Evolutionary conservation across 2,113 vertebrate genomes (phyloP).

Genomic region (Hymenochirus boettgeri): DNA sequence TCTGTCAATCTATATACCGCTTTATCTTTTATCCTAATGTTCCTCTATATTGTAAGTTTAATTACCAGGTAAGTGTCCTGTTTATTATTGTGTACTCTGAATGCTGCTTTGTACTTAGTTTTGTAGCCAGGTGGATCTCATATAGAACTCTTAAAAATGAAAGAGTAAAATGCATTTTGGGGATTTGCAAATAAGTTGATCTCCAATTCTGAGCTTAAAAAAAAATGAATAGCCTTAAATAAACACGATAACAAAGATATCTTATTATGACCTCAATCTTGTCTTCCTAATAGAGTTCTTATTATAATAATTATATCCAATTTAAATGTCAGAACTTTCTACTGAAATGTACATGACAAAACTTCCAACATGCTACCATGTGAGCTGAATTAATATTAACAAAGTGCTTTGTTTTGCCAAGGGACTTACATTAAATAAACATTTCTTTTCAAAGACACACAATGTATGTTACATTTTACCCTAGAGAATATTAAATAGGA

Average conservation of each 20-base stretch:
- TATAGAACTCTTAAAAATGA: background rate
- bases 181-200: background rate
- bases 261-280: slow-evolving; percentile 43
- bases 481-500: background rate
- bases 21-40: too few species aligned
- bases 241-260: background rate
- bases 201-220: slow-evolving; percentile 29
- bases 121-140: too few species aligned
- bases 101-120: too few species aligned
- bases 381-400: slow-evolving; percentile 42
- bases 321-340: slow-evolving; percentile 45
- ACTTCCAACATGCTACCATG: slow-evolving; percentile 38
- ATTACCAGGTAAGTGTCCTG: too few species aligned
- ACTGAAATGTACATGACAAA: slow-evolving; percentile 40
- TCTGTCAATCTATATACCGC: too few species aligned
- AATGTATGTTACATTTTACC: too few species aligned
- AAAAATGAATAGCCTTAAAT: slow-evolving; percentile 9
- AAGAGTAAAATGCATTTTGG: background rate
- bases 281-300: slow-evolving; percentile 31
- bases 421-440: slow-evolving; percentile 6
- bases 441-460: background rate
- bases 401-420: slow-evolving; percentile 43
- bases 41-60: too few species aligned
- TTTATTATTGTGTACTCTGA: too few species aligned
- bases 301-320: slow-evolving; percentile 45